Evolutionary conservation across 2,888 invertebrate genomes (phyloP), one percentile per base, ranked within the genome.

Genomic region (Ormyrus thymus): DNA sequence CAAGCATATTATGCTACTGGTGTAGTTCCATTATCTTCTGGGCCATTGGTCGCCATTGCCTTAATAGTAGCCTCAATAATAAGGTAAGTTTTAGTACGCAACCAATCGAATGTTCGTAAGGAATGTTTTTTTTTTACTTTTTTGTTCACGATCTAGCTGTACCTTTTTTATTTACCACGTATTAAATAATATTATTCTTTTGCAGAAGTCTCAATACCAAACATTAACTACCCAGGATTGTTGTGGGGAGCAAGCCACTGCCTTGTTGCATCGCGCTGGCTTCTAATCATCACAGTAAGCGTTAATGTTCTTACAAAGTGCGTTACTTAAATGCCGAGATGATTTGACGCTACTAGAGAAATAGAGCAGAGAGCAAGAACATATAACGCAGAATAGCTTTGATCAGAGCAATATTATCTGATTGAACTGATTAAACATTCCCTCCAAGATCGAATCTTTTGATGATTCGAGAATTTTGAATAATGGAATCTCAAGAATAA

Each of bases 201-300:
- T 91, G 1, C 92, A 95, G 95, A 94, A 91, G 94, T 93, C 85
- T 92, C 92, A 87, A 92, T 92, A 84, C 94, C 95, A 90, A 94
- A 95, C 91, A 94, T 94, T 94, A 94, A 94, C 86, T 94, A 92
- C 87, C 92, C 93, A 0, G 94, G 94, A 6, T 89, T 95, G 8
- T 90, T 92, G 86, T 92, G 93, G 81, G 92, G 92, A 83, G 83
- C 84, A 29, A 86, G 84, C 83, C 83, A 83, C 66, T 86, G 85
- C 79, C 84, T 82, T 70, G 64, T 81, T 56, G 81, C 84, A 73
- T 85, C 86, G 64, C 84, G 84, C 75, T 88, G 89, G 89, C 81
- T 89, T 80, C 82, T 86, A 15, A 72, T 70, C 51, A 59, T 64
- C 50, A 76, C 82, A 68, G 48, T 84, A 71, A 84, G 86, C 81